Conservation (phyloP, 2,113 vertebrate species). For the Xyrauchen texanus region DNA sequence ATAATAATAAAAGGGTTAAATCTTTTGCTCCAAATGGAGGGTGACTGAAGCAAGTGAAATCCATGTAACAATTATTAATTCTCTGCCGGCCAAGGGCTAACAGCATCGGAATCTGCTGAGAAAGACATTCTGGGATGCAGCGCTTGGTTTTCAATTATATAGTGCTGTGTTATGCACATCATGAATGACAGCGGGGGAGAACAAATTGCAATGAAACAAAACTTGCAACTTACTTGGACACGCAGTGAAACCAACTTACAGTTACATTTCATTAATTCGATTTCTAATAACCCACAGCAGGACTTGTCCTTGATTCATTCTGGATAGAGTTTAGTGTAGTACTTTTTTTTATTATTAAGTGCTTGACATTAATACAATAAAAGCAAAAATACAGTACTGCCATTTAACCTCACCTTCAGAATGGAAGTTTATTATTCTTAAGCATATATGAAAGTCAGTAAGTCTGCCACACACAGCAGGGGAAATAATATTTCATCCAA, state of each 20-base stretch:
- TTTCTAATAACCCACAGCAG: conserved; percentile 11
- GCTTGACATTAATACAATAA: conserved; percentile 35
- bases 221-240: conserved; percentile 5
- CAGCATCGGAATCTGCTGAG: conserved; percentile 40
- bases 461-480: conserved; percentile 7
- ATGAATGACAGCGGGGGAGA: conserved; percentile 39
- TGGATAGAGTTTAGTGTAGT: neutral
- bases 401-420: conserved; percentile 26
- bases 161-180: conserved; percentile 21
- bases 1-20: conserved; percentile 20
- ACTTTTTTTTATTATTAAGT: neutral
- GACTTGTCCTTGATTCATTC: conserved; percentile 20
- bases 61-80: conserved; percentile 45
- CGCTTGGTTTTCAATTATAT: conserved; percentile 44
- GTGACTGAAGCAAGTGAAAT: conserved; percentile 31
- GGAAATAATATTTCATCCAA: conserved; percentile 24
- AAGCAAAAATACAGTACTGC: conserved; percentile 28
- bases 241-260: conserved; percentile 7
- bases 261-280: conserved; percentile 24
- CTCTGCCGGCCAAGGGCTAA: conserved; percentile 37
- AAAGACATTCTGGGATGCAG: conserved; percentile 36
- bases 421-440: conserved; percentile 40
- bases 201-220: conserved; percentile 31
- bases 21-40: conserved; percentile 31
- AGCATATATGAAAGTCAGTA: conserved; percentile 41